Evolutionary conservation across 2,888 invertebrate genomes (phyloP).

Genomic region (Pimpla rufipes): DNA sequence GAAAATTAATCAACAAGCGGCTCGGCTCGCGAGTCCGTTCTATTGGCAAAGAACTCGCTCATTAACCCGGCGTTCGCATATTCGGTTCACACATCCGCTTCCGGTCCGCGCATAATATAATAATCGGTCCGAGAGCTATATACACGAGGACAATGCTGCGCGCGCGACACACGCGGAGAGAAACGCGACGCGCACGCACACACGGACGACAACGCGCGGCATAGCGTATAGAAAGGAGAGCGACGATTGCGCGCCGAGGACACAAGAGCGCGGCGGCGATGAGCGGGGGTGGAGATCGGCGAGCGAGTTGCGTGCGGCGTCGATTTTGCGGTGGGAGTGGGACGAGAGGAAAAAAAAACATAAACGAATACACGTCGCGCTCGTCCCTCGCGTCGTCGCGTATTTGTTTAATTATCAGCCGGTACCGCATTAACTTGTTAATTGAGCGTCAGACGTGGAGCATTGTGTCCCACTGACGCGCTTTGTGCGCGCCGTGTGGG

Average conservation of each 20-base stretch:
- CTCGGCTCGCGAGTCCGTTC: background rate
- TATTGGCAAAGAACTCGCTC: slow-evolving; percentile 68
- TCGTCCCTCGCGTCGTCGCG: slow-evolving; percentile 59
- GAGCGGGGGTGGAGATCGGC: slow-evolving; percentile 40
- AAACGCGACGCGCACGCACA: slow-evolving; percentile 54
- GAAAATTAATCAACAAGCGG: slow-evolving; percentile 30
- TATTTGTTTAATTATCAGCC: slow-evolving; percentile 85
- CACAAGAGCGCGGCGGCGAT: slow-evolving; percentile 21
- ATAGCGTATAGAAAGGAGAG: slow-evolving; percentile 58
- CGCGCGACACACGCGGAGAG: slow-evolving; percentile 30
- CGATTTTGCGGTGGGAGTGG: slow-evolving; percentile 47
- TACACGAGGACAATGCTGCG: slow-evolving; percentile 76
- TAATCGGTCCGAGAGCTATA: slow-evolving; percentile 78
- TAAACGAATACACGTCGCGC: slow-evolving; percentile 63
- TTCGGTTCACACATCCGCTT: slow-evolving; percentile 85
- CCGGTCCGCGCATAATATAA: slow-evolving; percentile 82
- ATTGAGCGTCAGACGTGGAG: slow-evolving; percentile 84
- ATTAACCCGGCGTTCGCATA: slow-evolving; percentile 77
- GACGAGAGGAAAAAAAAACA: slow-evolving; percentile 67
- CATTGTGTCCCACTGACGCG: slow-evolving; percentile 84
- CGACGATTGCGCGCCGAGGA: slow-evolving; percentile 65
- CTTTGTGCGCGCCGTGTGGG: slow-evolving; percentile 82
- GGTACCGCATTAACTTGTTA: slow-evolving; percentile 85
- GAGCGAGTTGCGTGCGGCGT: slow-evolving; percentile 17
- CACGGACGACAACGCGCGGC: too few species aligned